These are phyloP conservation scores for Bujurquina vittata DNA, from an alignment of 2,113 vertebrate species.

Conservation along the genomic window DNA sequence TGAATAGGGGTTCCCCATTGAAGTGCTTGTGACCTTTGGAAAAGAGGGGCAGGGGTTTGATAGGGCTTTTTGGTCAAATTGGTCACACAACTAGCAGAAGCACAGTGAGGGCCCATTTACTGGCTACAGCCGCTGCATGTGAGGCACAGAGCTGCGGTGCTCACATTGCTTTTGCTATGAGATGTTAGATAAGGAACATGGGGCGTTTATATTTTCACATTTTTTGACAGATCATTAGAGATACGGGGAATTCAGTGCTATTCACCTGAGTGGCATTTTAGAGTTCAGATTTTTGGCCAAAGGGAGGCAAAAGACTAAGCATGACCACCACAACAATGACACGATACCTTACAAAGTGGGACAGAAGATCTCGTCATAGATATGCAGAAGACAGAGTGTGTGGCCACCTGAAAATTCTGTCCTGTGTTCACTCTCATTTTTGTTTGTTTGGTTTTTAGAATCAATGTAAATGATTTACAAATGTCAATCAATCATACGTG, in stretches of 20 bases:
- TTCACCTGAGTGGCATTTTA: accelerated
- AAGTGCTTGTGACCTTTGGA: slow-evolving; percentile 68
- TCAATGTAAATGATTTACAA: neutral
- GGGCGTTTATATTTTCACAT: slow-evolving; percentile 2
- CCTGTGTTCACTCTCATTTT: neutral
- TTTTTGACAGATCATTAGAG: neutral
- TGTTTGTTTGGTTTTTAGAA: neutral
- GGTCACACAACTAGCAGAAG: slow-evolving; percentile 37
- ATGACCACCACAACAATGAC: neutral
- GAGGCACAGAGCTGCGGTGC: slow-evolving; percentile 22
- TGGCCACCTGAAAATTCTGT: too few relatives aligned
- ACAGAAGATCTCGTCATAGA: neutral
- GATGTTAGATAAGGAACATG: neutral
- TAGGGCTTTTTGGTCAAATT: slow-evolving; percentile 48
- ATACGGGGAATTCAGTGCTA: neutral
- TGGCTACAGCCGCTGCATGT: slow-evolving; percentile 24
- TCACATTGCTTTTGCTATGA: slow-evolving; percentile 28
- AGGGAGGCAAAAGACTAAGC: neutral
- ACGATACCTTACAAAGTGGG: neutral
- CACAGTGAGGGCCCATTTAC: slow-evolving; percentile 52
- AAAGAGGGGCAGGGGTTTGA: slow-evolving; percentile 49
- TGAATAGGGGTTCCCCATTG: slow-evolving; percentile 40
- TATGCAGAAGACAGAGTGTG: neutral
- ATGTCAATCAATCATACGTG: neutral
- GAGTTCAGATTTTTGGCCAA: neutral